Evolutionary conservation across 92 coral and sea anemone genomes (phyloP).

Genomic region (Epizoanthus scotinus): DNA sequence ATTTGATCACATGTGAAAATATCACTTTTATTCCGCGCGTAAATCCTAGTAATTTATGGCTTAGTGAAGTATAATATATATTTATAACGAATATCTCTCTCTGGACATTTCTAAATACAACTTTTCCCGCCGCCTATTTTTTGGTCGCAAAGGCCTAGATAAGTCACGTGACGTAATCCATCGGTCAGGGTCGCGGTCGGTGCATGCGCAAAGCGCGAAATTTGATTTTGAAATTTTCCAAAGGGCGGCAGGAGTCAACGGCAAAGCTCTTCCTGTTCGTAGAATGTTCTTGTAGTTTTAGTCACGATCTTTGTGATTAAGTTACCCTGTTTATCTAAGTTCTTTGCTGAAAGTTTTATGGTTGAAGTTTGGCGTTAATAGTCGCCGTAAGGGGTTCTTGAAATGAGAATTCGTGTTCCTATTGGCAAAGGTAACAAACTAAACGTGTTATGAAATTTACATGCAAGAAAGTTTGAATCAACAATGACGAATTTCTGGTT

Average conservation of each 20-base stretch:
- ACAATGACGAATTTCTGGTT: background rate
- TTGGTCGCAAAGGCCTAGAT: too few species aligned
- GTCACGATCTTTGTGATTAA: background rate
- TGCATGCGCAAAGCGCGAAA: slow-evolving; percentile 79
- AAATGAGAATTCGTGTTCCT: slow-evolving; percentile 38
- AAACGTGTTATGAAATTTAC: background rate
- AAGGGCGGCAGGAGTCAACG: slow-evolving; percentile 18
- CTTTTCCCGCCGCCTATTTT: too few species aligned
- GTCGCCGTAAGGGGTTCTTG: background rate
- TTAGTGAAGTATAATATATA: too few species aligned
- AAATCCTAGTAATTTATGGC: too few species aligned
- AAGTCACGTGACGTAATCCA: slow-evolving; percentile 22
- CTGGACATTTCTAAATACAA: too few species aligned
- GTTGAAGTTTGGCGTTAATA: background rate
- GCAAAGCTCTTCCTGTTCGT: slow-evolving; percentile 6
- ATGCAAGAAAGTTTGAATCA: background rate
- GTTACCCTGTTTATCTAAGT: slow-evolving; percentile 2
- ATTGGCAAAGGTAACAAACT: background rate
- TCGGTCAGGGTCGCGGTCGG: background rate
- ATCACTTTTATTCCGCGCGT: too few species aligned
- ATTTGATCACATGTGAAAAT: too few species aligned
- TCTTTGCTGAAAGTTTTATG: background rate
- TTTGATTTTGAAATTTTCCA: slow-evolving; percentile 62
- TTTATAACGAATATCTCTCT: too few species aligned
- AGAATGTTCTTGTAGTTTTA: background rate